These are phyloP conservation scores for Protonemura montana DNA, from an alignment of 2,888 invertebrate species.

Conservation along the genomic window DNA sequence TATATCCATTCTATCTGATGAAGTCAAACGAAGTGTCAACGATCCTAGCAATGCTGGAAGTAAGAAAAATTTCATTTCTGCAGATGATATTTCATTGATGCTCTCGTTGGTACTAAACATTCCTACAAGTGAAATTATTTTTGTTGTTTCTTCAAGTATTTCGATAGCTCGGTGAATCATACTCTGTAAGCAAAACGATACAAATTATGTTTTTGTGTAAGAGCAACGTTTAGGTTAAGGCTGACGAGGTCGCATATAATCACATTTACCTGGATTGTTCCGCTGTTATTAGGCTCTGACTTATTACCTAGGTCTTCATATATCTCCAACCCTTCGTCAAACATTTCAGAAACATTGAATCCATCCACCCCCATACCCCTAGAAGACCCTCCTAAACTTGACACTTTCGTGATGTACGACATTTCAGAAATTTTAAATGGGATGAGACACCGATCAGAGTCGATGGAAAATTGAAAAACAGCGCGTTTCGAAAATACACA, in stretches of 20 bases:
- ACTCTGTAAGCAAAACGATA: slow-evolving; percentile 63
- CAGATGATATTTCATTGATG: slow-evolving; percentile 84
- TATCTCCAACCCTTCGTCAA: slow-evolving; percentile 74
- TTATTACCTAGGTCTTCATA: slow-evolving; percentile 72
- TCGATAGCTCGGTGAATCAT: slow-evolving; percentile 75
- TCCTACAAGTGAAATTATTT: slow-evolving; percentile 78
- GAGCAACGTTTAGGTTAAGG: slow-evolving; percentile 16
- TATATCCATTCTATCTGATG: slow-evolving; percentile 71
- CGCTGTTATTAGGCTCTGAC: slow-evolving; percentile 73
- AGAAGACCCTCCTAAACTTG: not conserved
- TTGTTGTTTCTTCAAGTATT: slow-evolving; percentile 81
- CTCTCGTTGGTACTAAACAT: slow-evolving; percentile 89
- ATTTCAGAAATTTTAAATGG: no score
- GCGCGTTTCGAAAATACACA: no score
- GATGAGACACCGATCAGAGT: no score
- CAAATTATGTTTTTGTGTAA: not conserved
- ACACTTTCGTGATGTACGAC: no score
- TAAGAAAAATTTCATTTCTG: slow-evolving; percentile 82
- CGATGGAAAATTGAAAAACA: no score
- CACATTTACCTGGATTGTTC: slow-evolving; percentile 70
- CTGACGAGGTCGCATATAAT: slow-evolving; percentile 18
- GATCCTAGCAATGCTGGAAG: slow-evolving; percentile 85
- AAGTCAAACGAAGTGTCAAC: slow-evolving; percentile 75
- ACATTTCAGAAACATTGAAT: slow-evolving; percentile 64
- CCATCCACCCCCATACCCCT: slow-evolving; percentile 48